Evolutionary conservation across 1,140 invertebrate species (phyloP).

Genomic region (Nasonia longicornis): DNA sequence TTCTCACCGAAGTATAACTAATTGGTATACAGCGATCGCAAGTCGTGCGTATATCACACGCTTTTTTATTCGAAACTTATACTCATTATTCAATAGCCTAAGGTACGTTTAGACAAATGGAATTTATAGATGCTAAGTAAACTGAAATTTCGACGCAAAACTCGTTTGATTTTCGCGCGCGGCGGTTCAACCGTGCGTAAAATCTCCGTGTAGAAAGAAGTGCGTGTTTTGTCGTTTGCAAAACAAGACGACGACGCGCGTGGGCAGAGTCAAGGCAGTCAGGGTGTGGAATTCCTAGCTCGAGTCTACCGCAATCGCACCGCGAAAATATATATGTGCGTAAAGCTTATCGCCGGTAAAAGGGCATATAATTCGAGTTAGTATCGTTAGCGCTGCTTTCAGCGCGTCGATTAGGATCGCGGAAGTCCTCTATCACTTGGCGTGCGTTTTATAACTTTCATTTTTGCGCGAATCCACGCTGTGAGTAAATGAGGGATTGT

Average conservation of each 20-base stretch:
- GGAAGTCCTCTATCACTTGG: constrained; percentile 18
- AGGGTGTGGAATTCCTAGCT: constrained; percentile 63
- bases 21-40: no score
- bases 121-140: background rate
- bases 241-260: constrained; percentile 46
- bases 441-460: background rate
- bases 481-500: background rate
- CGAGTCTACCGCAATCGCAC: constrained; percentile 56
- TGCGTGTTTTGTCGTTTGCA: constrained; percentile 50
- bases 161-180: constrained; percentile 3
- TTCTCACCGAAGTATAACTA: background rate
- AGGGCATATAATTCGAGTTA: constrained; percentile 5
- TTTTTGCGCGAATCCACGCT: background rate
- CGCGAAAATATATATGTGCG: constrained; percentile 35
- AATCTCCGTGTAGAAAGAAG: constrained; percentile 48
- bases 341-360: background rate
- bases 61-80: background rate
- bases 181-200: constrained; percentile 10
- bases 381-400: constrained; percentile 44
- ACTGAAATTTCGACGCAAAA: background rate
- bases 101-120: background rate
- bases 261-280: constrained; percentile 59
- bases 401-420: constrained; percentile 57
- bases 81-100: background rate
- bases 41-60: background rate